Percentiles rank a stretch among this genome's conserved stretches.
phyloP scores from a whole-genome alignment of 2,113 vertebrate species.

The Rhabdornis inornatus region DNA sequence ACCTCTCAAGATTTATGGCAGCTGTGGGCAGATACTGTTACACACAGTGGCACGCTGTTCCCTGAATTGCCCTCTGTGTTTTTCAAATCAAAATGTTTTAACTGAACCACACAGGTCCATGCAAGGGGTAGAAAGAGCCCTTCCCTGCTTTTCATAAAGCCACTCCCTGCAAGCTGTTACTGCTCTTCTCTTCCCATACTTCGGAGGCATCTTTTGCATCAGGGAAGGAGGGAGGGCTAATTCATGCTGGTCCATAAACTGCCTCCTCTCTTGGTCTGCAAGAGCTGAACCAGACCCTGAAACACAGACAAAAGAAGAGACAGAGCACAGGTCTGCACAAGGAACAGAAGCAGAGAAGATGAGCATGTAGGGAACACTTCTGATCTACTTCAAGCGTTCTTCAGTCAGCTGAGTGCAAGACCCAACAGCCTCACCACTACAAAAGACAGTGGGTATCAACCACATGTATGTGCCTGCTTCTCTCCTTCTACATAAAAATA shows the following conservation, averaged over 20 bases:
- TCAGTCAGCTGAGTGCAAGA: neutral
- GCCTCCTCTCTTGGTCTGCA: neutral
- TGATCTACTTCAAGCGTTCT: accelerated
- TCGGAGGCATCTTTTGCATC: neutral
- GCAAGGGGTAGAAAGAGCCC: neutral
- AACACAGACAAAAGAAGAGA: neutral
- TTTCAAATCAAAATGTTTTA: neutral
- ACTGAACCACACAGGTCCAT: neutral
- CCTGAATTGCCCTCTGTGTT: neutral
- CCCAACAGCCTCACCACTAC: neutral
- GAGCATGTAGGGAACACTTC: neutral
- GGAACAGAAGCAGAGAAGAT: neutral
- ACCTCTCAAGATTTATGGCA: conserved; percentile 14
- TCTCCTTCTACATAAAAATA: neutral
- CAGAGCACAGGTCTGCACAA: neutral
- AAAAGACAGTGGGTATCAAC: neutral
- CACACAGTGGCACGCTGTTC: neutral
- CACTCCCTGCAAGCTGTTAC: neutral
- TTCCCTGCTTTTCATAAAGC: neutral
- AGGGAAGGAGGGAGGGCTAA: neutral
- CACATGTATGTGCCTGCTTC: neutral
- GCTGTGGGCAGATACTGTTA: conserved; percentile 6
- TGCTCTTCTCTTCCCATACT: neutral
- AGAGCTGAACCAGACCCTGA: neutral
- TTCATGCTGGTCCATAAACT: neutral